These are phyloP conservation scores for Leucoraja ocellata DNA, from an alignment of 2,797 vertebrate genomes.

Conservation along the genomic window DNA sequence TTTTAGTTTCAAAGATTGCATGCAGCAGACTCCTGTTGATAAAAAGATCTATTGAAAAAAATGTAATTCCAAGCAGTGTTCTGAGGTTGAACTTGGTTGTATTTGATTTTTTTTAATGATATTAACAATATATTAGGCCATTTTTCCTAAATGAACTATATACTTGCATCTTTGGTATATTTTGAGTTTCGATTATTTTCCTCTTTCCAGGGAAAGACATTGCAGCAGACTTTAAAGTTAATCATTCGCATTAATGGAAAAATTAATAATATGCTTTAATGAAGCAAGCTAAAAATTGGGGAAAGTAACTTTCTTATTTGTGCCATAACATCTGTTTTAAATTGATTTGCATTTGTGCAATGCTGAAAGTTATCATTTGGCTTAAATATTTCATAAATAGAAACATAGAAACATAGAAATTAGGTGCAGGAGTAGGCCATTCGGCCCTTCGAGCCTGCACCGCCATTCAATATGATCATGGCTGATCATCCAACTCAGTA, in stretches of 20 bases:
- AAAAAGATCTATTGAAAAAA: background rate
- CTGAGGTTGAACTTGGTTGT: background rate
- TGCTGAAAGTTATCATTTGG: background rate
- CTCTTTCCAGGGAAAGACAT: background rate
- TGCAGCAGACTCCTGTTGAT: background rate
- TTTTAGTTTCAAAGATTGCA: background rate
- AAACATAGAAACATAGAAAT: no score
- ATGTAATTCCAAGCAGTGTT: background rate
- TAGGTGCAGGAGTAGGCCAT: no score
- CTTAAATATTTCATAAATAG: background rate
- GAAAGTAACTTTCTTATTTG: background rate
- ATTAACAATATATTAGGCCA: background rate
- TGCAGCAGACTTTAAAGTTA: background rate
- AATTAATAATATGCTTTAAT: background rate
- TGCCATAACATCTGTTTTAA: background rate
- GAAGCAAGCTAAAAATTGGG: background rate
- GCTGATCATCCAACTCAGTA: no score
- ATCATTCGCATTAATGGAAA: background rate
- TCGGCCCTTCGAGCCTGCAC: no score
- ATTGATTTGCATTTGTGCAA: background rate
- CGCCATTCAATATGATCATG: no score
- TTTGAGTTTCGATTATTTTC: background rate
- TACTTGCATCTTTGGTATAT: background rate
- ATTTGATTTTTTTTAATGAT: background rate
- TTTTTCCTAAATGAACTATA: background rate